Conservation (phyloP, 2,113 vertebrate genomes). For the Tylochromis polylepis region DNA sequence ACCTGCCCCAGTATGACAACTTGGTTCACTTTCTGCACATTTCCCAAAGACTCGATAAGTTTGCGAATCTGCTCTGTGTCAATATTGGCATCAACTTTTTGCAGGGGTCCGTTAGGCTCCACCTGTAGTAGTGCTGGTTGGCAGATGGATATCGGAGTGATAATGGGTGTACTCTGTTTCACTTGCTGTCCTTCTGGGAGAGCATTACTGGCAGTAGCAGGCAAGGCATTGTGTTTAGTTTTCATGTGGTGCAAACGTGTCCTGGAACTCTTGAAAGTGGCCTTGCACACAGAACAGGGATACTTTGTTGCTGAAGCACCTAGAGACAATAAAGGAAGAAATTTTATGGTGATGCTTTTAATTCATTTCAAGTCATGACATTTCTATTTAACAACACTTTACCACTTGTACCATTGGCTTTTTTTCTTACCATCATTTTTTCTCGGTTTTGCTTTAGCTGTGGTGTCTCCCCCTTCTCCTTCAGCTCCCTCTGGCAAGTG, state of each 20-base stretch:
- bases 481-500: conserved; percentile 50
- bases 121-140: conserved; percentile 53
- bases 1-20: conserved; percentile 71
- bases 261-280: conserved; percentile 66
- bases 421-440: conserved; percentile 54
- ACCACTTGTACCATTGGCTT: not conserved
- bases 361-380: not conserved
- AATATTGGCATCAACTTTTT: conserved; percentile 69
- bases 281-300: conserved; percentile 64
- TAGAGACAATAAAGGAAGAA: conserved; percentile 23
- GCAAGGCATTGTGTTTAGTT: conserved; percentile 54
- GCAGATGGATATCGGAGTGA: conserved; percentile 59
- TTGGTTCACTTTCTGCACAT: conserved; percentile 74
- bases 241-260: conserved; percentile 64
- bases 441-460: conserved; percentile 15
- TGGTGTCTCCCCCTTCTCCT: not conserved
- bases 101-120: conserved; percentile 64
- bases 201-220: not conserved
- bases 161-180: conserved; percentile 35
- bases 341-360: not conserved
- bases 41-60: conserved; percentile 74
- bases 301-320: conserved; percentile 44
- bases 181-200: not conserved
- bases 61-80: conserved; percentile 73
- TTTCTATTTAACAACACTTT: not conserved